Evolutionary conservation across 2,888 invertebrate species (phyloP).

Genomic region (Drosophila emarginata): DNA sequence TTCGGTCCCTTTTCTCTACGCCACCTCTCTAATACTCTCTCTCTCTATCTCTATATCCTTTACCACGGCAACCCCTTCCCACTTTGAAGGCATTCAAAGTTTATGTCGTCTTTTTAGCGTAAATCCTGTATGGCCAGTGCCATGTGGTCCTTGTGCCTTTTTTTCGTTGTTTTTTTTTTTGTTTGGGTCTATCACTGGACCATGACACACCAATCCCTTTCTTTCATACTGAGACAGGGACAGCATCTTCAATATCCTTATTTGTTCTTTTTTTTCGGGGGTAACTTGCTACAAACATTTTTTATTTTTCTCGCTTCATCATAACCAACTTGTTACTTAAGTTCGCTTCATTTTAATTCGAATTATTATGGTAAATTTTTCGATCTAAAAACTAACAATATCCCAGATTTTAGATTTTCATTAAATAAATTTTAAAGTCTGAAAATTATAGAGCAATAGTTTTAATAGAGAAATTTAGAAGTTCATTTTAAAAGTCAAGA

Average conservation of each 20-base stretch:
- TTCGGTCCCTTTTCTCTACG: constrained; percentile 68
- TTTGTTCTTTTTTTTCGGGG: constrained; percentile 20
- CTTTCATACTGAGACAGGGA: constrained; percentile 19
- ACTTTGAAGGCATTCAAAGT: constrained; percentile 59
- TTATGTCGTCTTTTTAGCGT: constrained; percentile 78
- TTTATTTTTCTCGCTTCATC: constrained; percentile 36
- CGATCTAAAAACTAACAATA: neutral
- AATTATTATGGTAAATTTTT: constrained; percentile 11
- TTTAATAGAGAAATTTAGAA: no score
- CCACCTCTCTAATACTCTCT: constrained; percentile 16
- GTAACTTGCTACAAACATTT: constrained; percentile 11
- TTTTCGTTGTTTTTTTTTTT: constrained; percentile 10
- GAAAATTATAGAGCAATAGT: no score
- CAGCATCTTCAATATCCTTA: constrained; percentile 56
- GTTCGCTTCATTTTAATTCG: neutral
- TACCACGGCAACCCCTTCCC: neutral
- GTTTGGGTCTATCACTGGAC: constrained; percentile 29
- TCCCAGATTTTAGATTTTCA: no score
- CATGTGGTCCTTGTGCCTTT: constrained; percentile 21
- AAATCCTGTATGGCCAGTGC: constrained; percentile 61
- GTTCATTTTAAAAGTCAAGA: no score
- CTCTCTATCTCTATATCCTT: neutral
- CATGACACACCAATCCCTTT: constrained; percentile 16
- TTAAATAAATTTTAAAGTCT: no score
- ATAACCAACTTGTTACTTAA: constrained; percentile 16